Conservation (phyloP, 1,140 invertebrate genomes). For the Drosophila orosa region DNA sequence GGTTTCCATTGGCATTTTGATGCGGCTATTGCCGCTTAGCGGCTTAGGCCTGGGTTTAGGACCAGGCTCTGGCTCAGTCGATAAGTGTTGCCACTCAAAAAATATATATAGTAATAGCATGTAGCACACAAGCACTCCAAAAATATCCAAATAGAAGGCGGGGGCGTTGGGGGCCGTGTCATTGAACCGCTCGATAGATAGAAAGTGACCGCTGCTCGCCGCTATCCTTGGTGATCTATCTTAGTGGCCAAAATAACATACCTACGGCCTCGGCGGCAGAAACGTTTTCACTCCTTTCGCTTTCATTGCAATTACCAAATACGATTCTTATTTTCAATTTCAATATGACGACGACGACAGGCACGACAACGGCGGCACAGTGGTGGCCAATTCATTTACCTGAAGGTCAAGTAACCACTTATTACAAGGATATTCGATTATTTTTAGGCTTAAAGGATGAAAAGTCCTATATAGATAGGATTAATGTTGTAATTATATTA, state of each 20-base stretch:
- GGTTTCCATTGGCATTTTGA: slow-evolving; percentile 78
- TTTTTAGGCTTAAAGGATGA: no score
- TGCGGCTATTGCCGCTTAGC: slow-evolving; percentile 71
- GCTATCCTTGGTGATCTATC: slow-evolving; percentile 79
- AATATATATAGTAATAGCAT: slow-evolving; percentile 16
- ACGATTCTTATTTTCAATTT: slow-evolving; percentile 83
- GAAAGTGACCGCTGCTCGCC: slow-evolving; percentile 64
- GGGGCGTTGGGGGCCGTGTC: slow-evolving; percentile 57
- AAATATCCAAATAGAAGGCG: slow-evolving; percentile 16
- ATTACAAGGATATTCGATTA: neutral
- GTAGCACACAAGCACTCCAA: slow-evolving; percentile 21
- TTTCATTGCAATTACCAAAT: slow-evolving; percentile 83
- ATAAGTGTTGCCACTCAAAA: slow-evolving; percentile 72
- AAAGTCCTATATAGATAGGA: no score
- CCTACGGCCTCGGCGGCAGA: slow-evolving; percentile 35
- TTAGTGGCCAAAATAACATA: slow-evolving; percentile 73
- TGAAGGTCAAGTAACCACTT: slow-evolving; percentile 14
- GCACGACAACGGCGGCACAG: slow-evolving; percentile 54
- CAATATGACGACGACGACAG: slow-evolving; percentile 80
- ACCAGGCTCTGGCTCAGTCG: slow-evolving; percentile 30
- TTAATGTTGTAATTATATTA: no score
- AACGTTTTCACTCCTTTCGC: slow-evolving; percentile 81
- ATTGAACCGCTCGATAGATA: slow-evolving; percentile 66
- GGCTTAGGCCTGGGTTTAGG: slow-evolving; percentile 28
- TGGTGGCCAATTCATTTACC: neutral